phyloP scores from a whole-genome alignment of 1,140 invertebrate species.

The Anthonomus grandis region DNA sequence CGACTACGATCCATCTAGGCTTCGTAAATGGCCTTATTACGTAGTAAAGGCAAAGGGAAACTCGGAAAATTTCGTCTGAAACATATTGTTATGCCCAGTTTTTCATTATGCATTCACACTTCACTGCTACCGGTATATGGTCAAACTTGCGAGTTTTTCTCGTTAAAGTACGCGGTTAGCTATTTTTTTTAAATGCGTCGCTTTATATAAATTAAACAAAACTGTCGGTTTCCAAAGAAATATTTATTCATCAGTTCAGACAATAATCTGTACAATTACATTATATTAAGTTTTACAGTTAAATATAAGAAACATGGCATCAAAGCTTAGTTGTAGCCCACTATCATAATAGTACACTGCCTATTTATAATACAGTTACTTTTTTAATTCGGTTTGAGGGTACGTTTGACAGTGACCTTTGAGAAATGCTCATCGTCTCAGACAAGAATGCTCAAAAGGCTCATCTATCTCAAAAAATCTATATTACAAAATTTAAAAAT shows the following conservation, averaged over 20 bases:
- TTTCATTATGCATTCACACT: slow-evolving; percentile 45
- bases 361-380: slow-evolving; percentile 43
- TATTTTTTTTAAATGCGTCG: too few relatives aligned
- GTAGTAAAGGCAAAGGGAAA: slow-evolving; percentile 45
- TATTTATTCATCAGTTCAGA: slow-evolving; percentile 52
- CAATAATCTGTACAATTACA: slow-evolving; percentile 51
- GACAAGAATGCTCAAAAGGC: too few relatives aligned
- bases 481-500: slow-evolving; percentile 9
- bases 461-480: too few relatives aligned
- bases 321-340: slow-evolving; percentile 46
- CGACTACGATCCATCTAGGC: slow-evolving; percentile 40
- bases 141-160: too few relatives aligned
- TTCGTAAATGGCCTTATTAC: slow-evolving; percentile 46
- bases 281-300: slow-evolving; percentile 49
- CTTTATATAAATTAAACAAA: too few relatives aligned
- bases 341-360: slow-evolving; percentile 41
- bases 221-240: slow-evolving; percentile 47
- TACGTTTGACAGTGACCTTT: too few relatives aligned
- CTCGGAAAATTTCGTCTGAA: slow-evolving; percentile 41
- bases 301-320: slow-evolving; percentile 50
- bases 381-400: slow-evolving; percentile 44
- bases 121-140: too few relatives aligned
- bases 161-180: too few relatives aligned
- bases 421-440: too few relatives aligned
- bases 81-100: slow-evolving; percentile 48